Percentiles rank a stretch among this genome's conserved stretches.
Evolutionary conservation across 2,888 invertebrate genomes (phyloP).

Genomic region (Drosophila robusta): DNA sequence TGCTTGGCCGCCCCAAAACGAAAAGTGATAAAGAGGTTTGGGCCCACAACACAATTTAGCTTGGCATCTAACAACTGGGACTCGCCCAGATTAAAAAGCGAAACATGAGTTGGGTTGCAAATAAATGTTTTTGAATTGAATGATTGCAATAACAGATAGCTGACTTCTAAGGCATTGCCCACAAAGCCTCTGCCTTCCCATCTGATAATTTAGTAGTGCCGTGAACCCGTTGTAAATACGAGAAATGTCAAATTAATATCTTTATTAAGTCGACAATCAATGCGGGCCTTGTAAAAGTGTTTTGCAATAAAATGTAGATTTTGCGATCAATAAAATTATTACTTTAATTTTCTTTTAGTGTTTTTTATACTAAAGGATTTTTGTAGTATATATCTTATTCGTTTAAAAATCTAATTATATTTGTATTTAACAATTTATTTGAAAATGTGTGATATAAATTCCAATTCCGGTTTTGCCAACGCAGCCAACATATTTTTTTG

Average conservation of each 20-base stretch:
- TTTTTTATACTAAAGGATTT: no score
- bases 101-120: conserved; percentile 43
- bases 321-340: no score
- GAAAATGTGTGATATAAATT: no score
- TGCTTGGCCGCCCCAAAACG: conserved; percentile 28
- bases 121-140: conserved; percentile 46
- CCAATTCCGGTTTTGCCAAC: no score
- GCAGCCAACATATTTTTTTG: no score
- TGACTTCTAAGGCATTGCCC: conserved; percentile 14
- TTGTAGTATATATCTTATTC: no score
- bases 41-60: conserved; percentile 35
- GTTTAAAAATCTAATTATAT: no score
- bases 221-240: conserved; percentile 4
- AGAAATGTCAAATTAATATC: background rate
- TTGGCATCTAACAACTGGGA: conserved; percentile 41
- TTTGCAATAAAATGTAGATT: background rate
- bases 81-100: conserved; percentile 41
- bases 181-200: background rate
- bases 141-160: conserved; percentile 43
- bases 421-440: no score
- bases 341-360: no score
- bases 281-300: no score
- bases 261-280: conserved; percentile 1
- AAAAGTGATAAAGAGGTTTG: conserved; percentile 49
- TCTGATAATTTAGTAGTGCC: background rate